Conservation (phyloP, 2,888 invertebrate genomes). For the Drosophila prostipennis region DNA sequence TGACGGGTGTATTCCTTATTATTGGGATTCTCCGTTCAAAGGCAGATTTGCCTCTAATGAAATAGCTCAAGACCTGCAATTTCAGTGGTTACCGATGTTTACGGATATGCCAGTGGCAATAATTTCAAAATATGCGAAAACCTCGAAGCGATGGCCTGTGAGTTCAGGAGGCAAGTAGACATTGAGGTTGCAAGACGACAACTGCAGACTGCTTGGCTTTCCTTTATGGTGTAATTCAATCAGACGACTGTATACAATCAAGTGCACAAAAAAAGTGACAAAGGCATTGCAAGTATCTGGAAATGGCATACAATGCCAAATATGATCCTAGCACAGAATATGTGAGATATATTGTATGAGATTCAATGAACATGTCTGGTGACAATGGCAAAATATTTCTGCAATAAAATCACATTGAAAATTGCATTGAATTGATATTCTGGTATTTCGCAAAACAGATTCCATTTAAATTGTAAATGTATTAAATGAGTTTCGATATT, state of each 20-base stretch:
- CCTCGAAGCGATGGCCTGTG: neutral
- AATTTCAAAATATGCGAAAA: slow-evolving; percentile 3
- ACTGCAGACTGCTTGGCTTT: slow-evolving; percentile 3
- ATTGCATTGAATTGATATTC: neutral
- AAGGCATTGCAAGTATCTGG: slow-evolving; percentile 2
- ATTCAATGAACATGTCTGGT: neutral
- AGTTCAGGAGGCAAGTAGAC: neutral
- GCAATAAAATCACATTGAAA: neutral
- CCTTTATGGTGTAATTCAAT: slow-evolving; percentile 24
- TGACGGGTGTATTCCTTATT: too few species aligned
- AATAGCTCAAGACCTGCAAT: slow-evolving; percentile 12
- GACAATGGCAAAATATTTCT: neutral
- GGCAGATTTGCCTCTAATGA: slow-evolving; percentile 30
- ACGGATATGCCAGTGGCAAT: neutral
- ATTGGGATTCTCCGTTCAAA: too few species aligned
- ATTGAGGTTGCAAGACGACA: neutral
- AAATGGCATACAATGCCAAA: neutral
- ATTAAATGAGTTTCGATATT: neutral
- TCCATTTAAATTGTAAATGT: neutral
- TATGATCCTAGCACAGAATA: neutral
- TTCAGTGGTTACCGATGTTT: slow-evolving; percentile 6
- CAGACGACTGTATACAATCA: slow-evolving; percentile 13
- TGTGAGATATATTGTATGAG: neutral
- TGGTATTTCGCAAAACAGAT: too few species aligned
- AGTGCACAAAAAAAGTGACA: neutral